Evolutionary conservation across 2,113 vertebrate species (phyloP), one percentile per base, ranked within the genome.

Genomic region (Casuarius casuarius): DNA sequence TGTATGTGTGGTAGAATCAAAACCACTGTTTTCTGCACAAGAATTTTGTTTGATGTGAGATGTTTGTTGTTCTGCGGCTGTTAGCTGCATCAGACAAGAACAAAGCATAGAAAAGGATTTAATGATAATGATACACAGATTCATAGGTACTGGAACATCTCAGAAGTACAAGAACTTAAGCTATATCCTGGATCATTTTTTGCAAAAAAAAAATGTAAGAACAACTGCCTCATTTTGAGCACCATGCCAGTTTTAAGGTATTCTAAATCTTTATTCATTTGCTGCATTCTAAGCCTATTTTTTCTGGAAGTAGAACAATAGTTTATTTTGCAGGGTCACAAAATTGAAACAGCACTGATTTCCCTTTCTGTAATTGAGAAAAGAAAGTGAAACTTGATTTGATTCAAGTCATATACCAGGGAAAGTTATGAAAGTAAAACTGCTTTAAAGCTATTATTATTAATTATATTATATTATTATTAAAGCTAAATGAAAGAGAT

Each of bases 311-410:
- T 87, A 71, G 81, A 81, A 79, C 65, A 81, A 23, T 75, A 84
- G 86, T 74, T 94, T 73, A 20, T 84, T 91, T 91, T 84, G 74
- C 26, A 42, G 29, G 52, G 44, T 72, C 49, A 38, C 49, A 54
- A 3, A 42, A 26, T 10, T 38, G n/a, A 62, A 82, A 58, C 26
- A 70, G 40, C 38, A 33, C 26, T 56, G 4, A 26, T 63, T 70
- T 83, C 29, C 17, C 19, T 76, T 94, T 22, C 51, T 56, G 46
- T 87, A 92, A 87, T 29, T 83, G 40, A 61, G 78, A 97, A 95
- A 74, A 90, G 87, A 96, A 95, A 95, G 75, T 67, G 87, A 96
- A 96, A 95, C 71, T 89, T 54, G 15, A 31, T 92, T 96, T 92
- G 9, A 87, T 79, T 72, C 56, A 83, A 85, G 75, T 90, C 75